Percentiles rank a stretch among this genome's conserved stretches.
These are phyloP conservation scores for Notolepis coatsorum DNA, from an alignment of 2,797 vertebrate species.

Conservation along the genomic window DNA sequence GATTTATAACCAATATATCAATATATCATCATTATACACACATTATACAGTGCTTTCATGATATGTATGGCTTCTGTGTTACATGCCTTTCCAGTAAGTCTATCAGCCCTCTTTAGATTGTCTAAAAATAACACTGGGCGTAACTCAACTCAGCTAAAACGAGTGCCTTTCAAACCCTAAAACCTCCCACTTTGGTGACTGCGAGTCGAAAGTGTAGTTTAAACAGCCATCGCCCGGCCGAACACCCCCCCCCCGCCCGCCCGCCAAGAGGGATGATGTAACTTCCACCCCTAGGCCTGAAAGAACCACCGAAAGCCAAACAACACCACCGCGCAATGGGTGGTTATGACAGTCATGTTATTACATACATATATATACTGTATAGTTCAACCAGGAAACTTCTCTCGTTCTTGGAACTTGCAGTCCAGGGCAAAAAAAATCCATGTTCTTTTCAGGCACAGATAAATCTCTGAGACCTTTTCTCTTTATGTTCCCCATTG, in stretches of 20 bases:
- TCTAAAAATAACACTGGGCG: background rate
- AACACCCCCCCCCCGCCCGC: too few species aligned
- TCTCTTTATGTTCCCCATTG: slow-evolving; percentile 31
- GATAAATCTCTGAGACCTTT: slow-evolving; percentile 45
- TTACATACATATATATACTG: background rate
- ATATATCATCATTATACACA: background rate
- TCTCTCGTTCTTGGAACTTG: background rate
- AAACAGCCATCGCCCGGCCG: slow-evolving; percentile 8
- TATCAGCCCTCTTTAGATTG: background rate
- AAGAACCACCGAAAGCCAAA: slow-evolving; percentile 28
- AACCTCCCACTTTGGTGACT: slow-evolving; percentile 30
- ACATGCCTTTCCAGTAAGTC: background rate
- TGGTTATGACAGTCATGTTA: slow-evolving; percentile 22
- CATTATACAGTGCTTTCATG: background rate
- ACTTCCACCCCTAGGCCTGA: slow-evolving; percentile 12
- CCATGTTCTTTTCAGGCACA: slow-evolving; percentile 16
- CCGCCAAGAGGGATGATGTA: slow-evolving; percentile 23
- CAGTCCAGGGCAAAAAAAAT: background rate
- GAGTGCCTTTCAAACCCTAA: slow-evolving; percentile 23
- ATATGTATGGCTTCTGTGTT: background rate
- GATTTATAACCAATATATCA: background rate
- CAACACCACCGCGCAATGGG: slow-evolving; percentile 22
- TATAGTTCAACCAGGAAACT: background rate
- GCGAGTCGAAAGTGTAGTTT: slow-evolving; percentile 2
- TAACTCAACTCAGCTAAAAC: slow-evolving; percentile 8